Conservation (phyloP, 2,797 vertebrate genomes). For the Smutsia gigantea region DNA sequence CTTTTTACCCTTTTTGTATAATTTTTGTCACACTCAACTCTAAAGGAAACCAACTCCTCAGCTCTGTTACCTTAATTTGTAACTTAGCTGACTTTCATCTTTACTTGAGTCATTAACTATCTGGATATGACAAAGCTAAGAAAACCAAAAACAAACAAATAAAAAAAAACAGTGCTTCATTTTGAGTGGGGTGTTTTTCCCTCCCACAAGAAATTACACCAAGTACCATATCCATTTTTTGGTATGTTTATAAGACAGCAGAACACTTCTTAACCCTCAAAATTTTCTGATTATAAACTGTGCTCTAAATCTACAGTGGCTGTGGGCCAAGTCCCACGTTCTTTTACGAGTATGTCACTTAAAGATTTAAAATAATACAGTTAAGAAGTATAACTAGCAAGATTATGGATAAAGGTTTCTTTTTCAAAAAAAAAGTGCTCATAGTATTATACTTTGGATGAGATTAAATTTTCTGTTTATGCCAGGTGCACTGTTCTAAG, state of each 20-base stretch:
- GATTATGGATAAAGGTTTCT: constrained; percentile 84
- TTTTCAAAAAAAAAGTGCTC: constrained; percentile 72
- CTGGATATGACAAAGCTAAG: neutral
- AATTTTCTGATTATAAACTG: constrained; percentile 81
- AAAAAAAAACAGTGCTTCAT: neutral
- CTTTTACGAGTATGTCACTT: constrained; percentile 83
- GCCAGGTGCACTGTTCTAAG: constrained; percentile 83
- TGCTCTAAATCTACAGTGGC: constrained; percentile 74
- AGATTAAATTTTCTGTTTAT: constrained; percentile 81
- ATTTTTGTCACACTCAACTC: constrained; percentile 29
- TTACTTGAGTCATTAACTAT: constrained; percentile 8
- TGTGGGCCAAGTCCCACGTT: constrained; percentile 56
- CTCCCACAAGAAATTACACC: constrained; percentile 31
- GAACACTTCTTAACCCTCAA: constrained; percentile 69
- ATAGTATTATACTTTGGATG: constrained; percentile 77
- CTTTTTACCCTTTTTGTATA: constrained; percentile 17
- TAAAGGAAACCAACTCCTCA: constrained; percentile 41
- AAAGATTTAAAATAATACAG: constrained; percentile 88
- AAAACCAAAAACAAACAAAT: neutral
- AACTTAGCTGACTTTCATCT: constrained; percentile 35
- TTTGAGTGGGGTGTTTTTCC: constrained; percentile 38
- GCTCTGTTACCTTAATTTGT: constrained; percentile 30
- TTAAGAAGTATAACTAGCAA: constrained; percentile 85
- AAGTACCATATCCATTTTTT: constrained; percentile 1
- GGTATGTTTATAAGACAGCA: constrained; percentile 46